A percentile compares a stretch with the other conserved stretches of the same genome.
phyloP scores from a whole-genome alignment of 2,888 invertebrate species.

The Amorpha juglandis region DNA sequence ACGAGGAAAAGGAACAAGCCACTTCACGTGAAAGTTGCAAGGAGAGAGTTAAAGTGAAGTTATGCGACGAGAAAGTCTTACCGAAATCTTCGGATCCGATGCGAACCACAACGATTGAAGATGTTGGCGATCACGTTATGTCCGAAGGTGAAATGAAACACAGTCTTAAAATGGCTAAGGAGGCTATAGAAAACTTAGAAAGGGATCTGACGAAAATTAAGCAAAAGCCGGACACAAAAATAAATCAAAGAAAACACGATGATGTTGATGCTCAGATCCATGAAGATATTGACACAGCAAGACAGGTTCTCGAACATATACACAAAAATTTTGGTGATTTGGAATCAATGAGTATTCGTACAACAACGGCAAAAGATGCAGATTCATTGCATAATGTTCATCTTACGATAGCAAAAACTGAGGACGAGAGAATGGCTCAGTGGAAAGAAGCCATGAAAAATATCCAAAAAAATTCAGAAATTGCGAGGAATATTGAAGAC shows the following conservation, averaged over 20 bases:
- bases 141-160: conserved; percentile 63
- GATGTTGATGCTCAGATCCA: conserved; percentile 57
- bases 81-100: conserved; percentile 45
- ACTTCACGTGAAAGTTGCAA: conserved; percentile 63
- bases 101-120: conserved; percentile 44
- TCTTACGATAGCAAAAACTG: conserved; percentile 47
- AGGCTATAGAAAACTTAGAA: conserved; percentile 57
- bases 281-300: conserved; percentile 65
- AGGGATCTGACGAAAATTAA: conserved; percentile 62
- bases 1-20: conserved; percentile 62
- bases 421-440: conserved; percentile 62
- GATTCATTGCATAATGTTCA: conserved; percentile 46
- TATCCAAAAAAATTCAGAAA: conserved; percentile 63
- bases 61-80: conserved; percentile 58
- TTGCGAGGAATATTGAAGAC: conserved; percentile 68
- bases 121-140: conserved; percentile 35
- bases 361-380: conserved; percentile 45
- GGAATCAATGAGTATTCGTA: conserved; percentile 56
- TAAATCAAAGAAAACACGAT: conserved; percentile 44
- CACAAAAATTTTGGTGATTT: conserved; percentile 61
- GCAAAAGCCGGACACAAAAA: conserved; percentile 44
- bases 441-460: conserved; percentile 69
- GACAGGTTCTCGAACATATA: conserved; percentile 64
- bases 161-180: conserved; percentile 70
- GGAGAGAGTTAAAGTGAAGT: conserved; percentile 68